Conservation (phyloP, 23 tunicate genomes). For the Halocynthia roretzi region DNA sequence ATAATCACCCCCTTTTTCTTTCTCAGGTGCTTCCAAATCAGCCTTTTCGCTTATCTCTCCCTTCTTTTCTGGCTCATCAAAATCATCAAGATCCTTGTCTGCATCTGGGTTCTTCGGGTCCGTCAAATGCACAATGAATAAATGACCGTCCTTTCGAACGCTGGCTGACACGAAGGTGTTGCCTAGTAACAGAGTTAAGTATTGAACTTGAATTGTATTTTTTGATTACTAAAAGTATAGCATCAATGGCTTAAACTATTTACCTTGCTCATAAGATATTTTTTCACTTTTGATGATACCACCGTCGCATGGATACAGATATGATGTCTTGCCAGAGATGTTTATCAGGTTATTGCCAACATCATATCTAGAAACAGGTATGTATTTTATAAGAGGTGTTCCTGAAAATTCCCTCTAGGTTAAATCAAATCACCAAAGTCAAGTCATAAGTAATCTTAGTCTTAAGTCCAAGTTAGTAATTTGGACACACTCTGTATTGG, state of each 20-base stretch:
- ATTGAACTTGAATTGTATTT: not conserved
- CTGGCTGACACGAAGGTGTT: slow-evolving; percentile 33
- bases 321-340: slow-evolving; percentile 39
- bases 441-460: too few relatives aligned
- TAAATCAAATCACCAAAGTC: too few relatives aligned
- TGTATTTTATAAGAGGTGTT: not conserved
- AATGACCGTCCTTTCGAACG: slow-evolving; percentile 73
- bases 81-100: slow-evolving; percentile 41
- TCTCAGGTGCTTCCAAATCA: slow-evolving; percentile 52
- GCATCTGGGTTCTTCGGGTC: slow-evolving; percentile 69
- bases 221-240: not conserved
- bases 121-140: slow-evolving; percentile 52
- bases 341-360: slow-evolving; percentile 79
- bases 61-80: slow-evolving; percentile 12
- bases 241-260: not conserved
- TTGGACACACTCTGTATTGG: too few relatives aligned
- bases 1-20: slow-evolving; percentile 9
- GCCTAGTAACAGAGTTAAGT: slow-evolving; percentile 34
- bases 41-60: slow-evolving; percentile 34
- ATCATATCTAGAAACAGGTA: slow-evolving; percentile 50
- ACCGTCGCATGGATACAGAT: slow-evolving; percentile 82
- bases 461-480: too few relatives aligned
- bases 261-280: slow-evolving; percentile 61
- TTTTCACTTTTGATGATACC: slow-evolving; percentile 74
- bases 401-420: too few relatives aligned